These are phyloP conservation scores for Onthophagus sagittarius DNA, from an alignment of 2,888 invertebrate species.

Conservation along the genomic window DNA sequence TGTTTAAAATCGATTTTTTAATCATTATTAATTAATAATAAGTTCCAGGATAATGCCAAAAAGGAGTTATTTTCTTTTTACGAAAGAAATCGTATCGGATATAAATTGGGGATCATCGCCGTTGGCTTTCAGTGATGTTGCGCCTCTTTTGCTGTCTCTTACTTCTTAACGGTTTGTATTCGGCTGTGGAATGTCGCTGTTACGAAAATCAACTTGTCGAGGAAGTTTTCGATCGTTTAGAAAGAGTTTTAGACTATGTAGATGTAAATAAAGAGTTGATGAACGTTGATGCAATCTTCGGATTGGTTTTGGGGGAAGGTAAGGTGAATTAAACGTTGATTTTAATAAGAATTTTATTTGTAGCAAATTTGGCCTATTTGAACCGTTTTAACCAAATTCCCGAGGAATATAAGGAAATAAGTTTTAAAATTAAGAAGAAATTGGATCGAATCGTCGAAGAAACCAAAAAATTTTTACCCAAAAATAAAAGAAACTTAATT, in stretches of 20 bases:
- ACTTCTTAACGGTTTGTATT: background rate
- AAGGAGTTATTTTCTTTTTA: too few relatives aligned
- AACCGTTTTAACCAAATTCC: background rate
- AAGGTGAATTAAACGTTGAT: constrained; percentile 13
- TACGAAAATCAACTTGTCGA: constrained; percentile 9
- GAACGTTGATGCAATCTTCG: constrained; percentile 44
- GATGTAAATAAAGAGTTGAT: constrained; percentile 39
- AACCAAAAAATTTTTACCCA: constrained; percentile 2
- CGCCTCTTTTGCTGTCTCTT: constrained; percentile 8
- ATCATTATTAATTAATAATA: too few relatives aligned
- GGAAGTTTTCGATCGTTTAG: constrained; percentile 26
- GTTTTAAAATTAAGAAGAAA: background rate
- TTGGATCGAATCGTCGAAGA: background rate
- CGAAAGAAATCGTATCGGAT: constrained; percentile 6
- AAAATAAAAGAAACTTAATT: constrained; percentile 10
- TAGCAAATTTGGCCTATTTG: background rate
- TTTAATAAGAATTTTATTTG: background rate
- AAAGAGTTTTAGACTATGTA: constrained; percentile 39
- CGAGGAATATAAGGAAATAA: background rate
- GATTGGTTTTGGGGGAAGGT: constrained; percentile 45
- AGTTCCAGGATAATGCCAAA: too few relatives aligned
- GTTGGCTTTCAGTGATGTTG: constrained; percentile 23
- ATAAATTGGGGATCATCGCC: constrained; percentile 21
- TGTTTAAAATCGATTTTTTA: too few relatives aligned
- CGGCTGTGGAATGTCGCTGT: background rate